Base-by-base conservation (phyloP, 2,888 invertebrate genomes). In the Andrena flavipes region DNA sequence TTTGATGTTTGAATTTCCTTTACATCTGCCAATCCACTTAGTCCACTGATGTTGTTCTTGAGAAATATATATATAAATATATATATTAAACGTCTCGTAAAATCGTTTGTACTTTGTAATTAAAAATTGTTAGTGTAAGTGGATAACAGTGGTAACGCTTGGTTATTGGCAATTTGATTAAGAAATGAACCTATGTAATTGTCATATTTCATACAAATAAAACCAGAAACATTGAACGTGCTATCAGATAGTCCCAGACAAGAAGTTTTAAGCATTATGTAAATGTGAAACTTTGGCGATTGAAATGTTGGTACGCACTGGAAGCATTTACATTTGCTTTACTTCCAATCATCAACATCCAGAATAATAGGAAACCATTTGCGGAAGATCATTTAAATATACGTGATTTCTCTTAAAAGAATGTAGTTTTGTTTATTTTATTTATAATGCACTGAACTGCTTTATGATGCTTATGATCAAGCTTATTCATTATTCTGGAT, bases 401-500 rank as follows among this genome's bases (percentile, higher is more conserved):
- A 56, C 67, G 8, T 72, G 67, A 80, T 64, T 56, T 85, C 73
- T 86, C 73, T 56, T 75, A 80, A 80, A 84, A 86, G 79, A 84
- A 84, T 87, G 82, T 84, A 83, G 85, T 86, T 88, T 90, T 88
- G 70, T 90, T 91, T 90, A 83, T 90, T 91, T 90, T 90, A 65
- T 90, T 90, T 90, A 70, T 85, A 74, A 82, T 64, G 72, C 82
- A 85, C 86, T 80, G 76, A 84, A 81, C 80, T 88, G 84, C 83
- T 87, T 88, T 82, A 72, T 72, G 82, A 86, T 80, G 84, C 87
- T 87, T 84, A 76, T 82, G 84, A 85, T 80, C 84, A 87, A 89
- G 87, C 86, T 87, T 84, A 89, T 91, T 90, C 85, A 93, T 94
- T 94, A 94, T 94, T 94, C 94, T 94, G 93, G 94, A 93, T 93